phyloP scores from a whole-genome alignment of 2,797 vertebrate species.

The Etheostoma perlongum region DNA sequence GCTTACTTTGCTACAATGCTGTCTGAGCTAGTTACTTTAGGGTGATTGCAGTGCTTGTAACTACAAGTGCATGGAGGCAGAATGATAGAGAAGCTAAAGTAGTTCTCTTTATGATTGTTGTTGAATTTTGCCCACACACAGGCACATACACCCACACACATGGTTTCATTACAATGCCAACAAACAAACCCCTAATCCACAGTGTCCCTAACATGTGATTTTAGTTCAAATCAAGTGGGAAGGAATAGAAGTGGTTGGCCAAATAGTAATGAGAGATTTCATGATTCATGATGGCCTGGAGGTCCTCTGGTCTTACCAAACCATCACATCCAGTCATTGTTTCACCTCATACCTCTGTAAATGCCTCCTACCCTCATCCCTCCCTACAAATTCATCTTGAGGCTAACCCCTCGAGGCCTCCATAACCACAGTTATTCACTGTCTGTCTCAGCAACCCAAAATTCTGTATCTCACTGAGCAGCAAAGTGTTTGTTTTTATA shows the following conservation, averaged over 20 bases:
- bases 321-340: conserved; percentile 56
- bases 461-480: conserved; percentile 17
- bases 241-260: conserved; percentile 42
- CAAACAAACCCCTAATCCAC: conserved; percentile 38
- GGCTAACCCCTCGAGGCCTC: conserved; percentile 12
- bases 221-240: conserved; percentile 56
- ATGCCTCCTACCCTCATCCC: conserved; percentile 21
- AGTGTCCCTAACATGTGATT: conserved; percentile 69
- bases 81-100: conserved; percentile 15
- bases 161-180: conserved; percentile 18
- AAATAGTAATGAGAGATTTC: conserved; percentile 64
- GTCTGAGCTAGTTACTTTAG: conserved; percentile 23
- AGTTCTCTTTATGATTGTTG: not conserved
- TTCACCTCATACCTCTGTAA: conserved; percentile 44
- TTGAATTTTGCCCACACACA: conserved; percentile 48
- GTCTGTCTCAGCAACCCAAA: conserved; percentile 8
- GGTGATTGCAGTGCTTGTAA: conserved; percentile 27
- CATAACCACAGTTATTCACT: conserved; percentile 14
- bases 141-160: conserved; percentile 21
- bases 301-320: conserved; percentile 45
- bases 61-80: conserved; percentile 15
- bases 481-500: conserved; percentile 23
- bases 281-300: conserved; percentile 62
- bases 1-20: conserved; percentile 27
- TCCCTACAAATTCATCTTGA: conserved; percentile 46